Percentiles rank a stretch among this genome's conserved stretches.
These are phyloP conservation scores for Dynastes hyllus DNA, from an alignment of 2,888 invertebrate species.

Conservation along the genomic window DNA sequence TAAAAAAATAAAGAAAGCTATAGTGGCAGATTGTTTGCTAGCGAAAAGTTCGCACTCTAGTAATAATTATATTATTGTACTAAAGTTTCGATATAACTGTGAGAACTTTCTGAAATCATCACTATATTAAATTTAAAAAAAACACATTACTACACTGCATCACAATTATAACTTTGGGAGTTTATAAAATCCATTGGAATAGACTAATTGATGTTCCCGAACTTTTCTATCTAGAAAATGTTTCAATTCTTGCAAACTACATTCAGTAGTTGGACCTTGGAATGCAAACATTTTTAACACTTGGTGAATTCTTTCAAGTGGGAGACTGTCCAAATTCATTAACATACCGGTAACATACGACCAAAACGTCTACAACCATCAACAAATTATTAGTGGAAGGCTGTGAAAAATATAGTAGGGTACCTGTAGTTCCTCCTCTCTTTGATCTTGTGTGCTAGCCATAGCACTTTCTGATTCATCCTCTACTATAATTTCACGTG, in stretches of 20 bases:
- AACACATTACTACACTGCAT: not conserved
- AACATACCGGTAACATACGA: slow-evolving; percentile 98
- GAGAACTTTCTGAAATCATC: too few species aligned
- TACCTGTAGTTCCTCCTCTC: slow-evolving; percentile 93
- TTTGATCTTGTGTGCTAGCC: slow-evolving; percentile 95
- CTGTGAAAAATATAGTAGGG: not conserved
- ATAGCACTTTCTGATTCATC: slow-evolving; percentile 95
- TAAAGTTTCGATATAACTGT: too few species aligned
- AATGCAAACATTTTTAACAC: slow-evolving; percentile 98
- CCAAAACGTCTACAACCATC: slow-evolving; percentile 84
- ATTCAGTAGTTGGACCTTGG: slow-evolving; percentile 91
- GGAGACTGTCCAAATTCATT: slow-evolving; percentile 93
- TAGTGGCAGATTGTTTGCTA: too few species aligned
- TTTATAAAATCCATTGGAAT: slow-evolving; percentile 90
- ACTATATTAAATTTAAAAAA: too few species aligned
- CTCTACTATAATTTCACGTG: slow-evolving; percentile 85
- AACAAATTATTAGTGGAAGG: slow-evolving; percentile 38
- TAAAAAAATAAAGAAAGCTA: too few species aligned
- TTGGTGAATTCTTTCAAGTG: slow-evolving; percentile 94
- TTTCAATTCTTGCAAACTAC: slow-evolving; percentile 89
- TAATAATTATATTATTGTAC: too few species aligned
- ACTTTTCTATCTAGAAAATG: slow-evolving; percentile 95
- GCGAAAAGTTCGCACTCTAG: too few species aligned
- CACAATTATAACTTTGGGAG: slow-evolving; percentile 80
- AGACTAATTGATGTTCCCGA: slow-evolving; percentile 88